Conservation (phyloP, 2,888 invertebrate genomes). For the Drosophila peninsularis region DNA sequence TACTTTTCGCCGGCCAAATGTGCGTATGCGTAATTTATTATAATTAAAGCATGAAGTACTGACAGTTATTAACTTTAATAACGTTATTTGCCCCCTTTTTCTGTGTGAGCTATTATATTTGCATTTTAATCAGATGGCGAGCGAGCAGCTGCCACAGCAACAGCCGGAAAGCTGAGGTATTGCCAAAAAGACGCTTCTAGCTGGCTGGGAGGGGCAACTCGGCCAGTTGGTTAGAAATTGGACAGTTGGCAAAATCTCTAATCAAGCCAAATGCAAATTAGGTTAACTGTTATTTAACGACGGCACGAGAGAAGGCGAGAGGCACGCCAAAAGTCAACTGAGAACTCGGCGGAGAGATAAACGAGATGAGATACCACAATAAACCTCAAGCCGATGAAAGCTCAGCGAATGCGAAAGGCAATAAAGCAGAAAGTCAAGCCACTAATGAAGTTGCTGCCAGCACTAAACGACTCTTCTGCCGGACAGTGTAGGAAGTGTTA, state of each 20-base stretch:
- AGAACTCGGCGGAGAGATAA: conserved; percentile 31
- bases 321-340: conserved; percentile 29
- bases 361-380: conserved; percentile 23
- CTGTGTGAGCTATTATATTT: background rate
- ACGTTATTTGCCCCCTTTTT: conserved; percentile 40
- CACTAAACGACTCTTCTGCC: conserved; percentile 30
- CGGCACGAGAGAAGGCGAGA: conserved; percentile 11
- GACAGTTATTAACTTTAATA: conserved; percentile 74
- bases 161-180: conserved; percentile 18
- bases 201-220: conserved; percentile 21
- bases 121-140: conserved; percentile 48
- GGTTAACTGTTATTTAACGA: conserved; percentile 73
- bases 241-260: conserved; percentile 43
- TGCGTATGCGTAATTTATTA: conserved; percentile 65
- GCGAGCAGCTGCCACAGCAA: conserved; percentile 51
- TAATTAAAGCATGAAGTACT: conserved; percentile 66
- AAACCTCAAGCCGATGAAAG: conserved; percentile 47
- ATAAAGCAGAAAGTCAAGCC: conserved; percentile 36
- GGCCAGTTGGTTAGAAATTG: conserved; percentile 29
- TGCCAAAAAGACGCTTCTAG: conserved; percentile 27
- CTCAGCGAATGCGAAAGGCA: conserved; percentile 44
- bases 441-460: conserved; percentile 46
- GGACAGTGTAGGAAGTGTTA: conserved; percentile 41
- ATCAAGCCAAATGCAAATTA: conserved; percentile 70
- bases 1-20: conserved; percentile 26